Percentiles rank a stretch among this genome's conserved stretches.
Evolutionary conservation across 1,140 invertebrate genomes (phyloP).

Genomic region (Hyles euphorbiae): DNA sequence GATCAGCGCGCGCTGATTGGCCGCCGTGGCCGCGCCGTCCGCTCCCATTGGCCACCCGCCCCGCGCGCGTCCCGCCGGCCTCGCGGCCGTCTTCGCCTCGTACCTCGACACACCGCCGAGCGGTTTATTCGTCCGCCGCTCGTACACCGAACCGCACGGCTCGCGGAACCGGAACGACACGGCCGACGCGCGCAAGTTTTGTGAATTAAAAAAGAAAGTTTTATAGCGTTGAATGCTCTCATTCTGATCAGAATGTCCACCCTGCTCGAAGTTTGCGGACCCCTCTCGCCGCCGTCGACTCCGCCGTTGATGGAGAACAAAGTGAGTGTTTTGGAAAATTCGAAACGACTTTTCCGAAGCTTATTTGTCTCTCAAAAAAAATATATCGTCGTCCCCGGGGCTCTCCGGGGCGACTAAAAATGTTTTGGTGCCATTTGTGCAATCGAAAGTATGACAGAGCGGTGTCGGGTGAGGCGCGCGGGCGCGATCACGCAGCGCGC

Average conservation of each 20-base stretch:
- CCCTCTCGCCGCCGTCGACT: slow-evolving; percentile 71
- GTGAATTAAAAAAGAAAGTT: slow-evolving; percentile 70
- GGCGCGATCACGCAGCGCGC: slow-evolving; percentile 54
- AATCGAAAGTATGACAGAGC: slow-evolving; percentile 55
- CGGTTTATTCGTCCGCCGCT: slow-evolving; percentile 68
- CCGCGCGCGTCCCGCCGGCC: slow-evolving; percentile 31
- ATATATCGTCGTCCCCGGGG: not conserved
- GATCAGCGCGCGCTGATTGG: slow-evolving; percentile 72
- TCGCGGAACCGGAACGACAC: slow-evolving; percentile 32
- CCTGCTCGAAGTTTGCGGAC: slow-evolving; percentile 66
- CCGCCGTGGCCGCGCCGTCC: slow-evolving; percentile 50
- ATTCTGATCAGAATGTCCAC: slow-evolving; percentile 57
- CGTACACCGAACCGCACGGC: slow-evolving; percentile 50
- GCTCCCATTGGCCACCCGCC: slow-evolving; percentile 28
- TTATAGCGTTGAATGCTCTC: slow-evolving; percentile 53
- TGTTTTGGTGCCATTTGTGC: slow-evolving; percentile 37
- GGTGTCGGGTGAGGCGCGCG: slow-evolving; percentile 14
- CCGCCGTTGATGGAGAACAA: slow-evolving; percentile 71
- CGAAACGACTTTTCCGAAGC: slow-evolving; percentile 8
- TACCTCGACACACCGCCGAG: slow-evolving; percentile 43
- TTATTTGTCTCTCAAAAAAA: not conserved
- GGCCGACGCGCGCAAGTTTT: slow-evolving; percentile 41
- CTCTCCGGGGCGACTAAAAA: too few species aligned
- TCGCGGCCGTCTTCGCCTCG: slow-evolving; percentile 37
- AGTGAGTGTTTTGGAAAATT: slow-evolving; percentile 58